Percentiles rank a stretch among this genome's conserved stretches.
phyloP scores from a whole-genome alignment of 1,140 invertebrate genomes.

The Drosophila virilis region DNA sequence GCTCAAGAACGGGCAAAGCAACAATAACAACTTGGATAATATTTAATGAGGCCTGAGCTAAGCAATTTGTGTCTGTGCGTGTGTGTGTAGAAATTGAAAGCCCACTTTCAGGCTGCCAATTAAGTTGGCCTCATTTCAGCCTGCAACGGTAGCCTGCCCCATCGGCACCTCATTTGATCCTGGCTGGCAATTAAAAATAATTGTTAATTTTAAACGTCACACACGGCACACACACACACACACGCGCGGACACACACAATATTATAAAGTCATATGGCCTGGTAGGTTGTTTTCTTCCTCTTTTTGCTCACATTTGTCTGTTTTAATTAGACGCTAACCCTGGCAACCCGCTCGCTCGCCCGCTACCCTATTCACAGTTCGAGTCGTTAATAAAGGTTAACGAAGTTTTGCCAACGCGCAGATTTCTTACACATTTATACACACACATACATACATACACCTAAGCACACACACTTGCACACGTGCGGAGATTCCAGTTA shows the following conservation, averaged over 20 bases:
- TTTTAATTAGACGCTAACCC: slow-evolving; percentile 71
- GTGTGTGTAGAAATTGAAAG: slow-evolving; percentile 26
- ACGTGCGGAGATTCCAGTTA: slow-evolving; percentile 44
- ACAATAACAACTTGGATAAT: slow-evolving; percentile 22
- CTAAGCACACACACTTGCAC: slow-evolving; percentile 19
- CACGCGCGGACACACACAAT: slow-evolving; percentile 6
- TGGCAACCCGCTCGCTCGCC: background rate
- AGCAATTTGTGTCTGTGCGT: slow-evolving; percentile 7
- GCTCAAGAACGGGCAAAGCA: background rate
- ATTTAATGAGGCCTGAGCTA: slow-evolving; percentile 35
- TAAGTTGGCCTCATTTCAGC: slow-evolving; percentile 43
- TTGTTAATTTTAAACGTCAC: slow-evolving; percentile 64
- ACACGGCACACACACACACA: slow-evolving; percentile 30
- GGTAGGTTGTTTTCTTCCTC: background rate
- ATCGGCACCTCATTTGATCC: slow-evolving; percentile 60
- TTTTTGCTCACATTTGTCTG: slow-evolving; percentile 50
- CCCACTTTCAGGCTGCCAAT: slow-evolving; percentile 52
- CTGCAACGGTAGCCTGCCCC: slow-evolving; percentile 5
- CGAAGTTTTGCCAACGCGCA: slow-evolving; percentile 70
- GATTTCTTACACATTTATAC: slow-evolving; percentile 76
- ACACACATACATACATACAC: slow-evolving; percentile 14
- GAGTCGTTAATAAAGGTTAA: slow-evolving; percentile 79
- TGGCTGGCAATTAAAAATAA: slow-evolving; percentile 72
- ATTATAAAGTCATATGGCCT: slow-evolving; percentile 59
- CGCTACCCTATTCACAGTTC: background rate